Percentiles rank a stretch among this genome's conserved stretches.
phyloP scores from a whole-genome alignment of 1,140 invertebrate genomes.

The Pristionchus pacificus region DNA sequence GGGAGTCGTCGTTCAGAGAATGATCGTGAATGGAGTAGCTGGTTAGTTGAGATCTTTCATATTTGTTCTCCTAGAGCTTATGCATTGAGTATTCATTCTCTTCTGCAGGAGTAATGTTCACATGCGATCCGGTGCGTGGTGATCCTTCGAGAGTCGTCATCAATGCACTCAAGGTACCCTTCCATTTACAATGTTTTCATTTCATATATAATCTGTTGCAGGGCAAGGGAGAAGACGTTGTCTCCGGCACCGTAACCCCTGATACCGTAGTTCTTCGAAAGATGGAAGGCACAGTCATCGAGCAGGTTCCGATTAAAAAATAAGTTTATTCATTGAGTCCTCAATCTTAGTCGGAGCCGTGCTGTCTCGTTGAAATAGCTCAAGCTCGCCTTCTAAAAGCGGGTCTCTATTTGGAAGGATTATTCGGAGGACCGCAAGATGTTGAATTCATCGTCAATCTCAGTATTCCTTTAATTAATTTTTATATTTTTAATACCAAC shows the following conservation, averaged over 20 bases:
- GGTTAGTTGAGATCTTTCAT: slow-evolving; percentile 29
- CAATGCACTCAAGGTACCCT: slow-evolving; percentile 67
- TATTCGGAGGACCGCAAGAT: slow-evolving; percentile 69
- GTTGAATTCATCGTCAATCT: slow-evolving; percentile 66
- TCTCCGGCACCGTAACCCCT: slow-evolving; percentile 46
- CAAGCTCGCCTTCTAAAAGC: slow-evolving; percentile 58
- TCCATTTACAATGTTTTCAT: no score
- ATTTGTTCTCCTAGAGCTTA: slow-evolving; percentile 22
- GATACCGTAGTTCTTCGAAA: slow-evolving; percentile 27
- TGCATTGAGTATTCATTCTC: slow-evolving; percentile 8
- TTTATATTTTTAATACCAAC: slow-evolving; percentile 58
- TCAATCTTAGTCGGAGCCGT: slow-evolving; percentile 14
- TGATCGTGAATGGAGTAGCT: slow-evolving; percentile 69
- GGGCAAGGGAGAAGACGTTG: slow-evolving; percentile 71
- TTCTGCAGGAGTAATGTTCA: slow-evolving; percentile 71
- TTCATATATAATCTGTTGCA: no score
- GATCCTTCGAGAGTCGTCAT: slow-evolving; percentile 69
- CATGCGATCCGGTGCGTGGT: slow-evolving; percentile 70
- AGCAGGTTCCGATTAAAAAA: slow-evolving; percentile 1
- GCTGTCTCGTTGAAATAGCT: slow-evolving; percentile 36
- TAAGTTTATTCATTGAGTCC: neutral
- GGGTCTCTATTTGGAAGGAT: slow-evolving; percentile 65
- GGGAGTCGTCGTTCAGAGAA: slow-evolving; percentile 76
- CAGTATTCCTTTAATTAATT: slow-evolving; percentile 25
- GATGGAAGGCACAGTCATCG: slow-evolving; percentile 37